These are phyloP conservation scores for Alviniconcha marisindica DNA, from an alignment of 1,140 invertebrate species.

Conservation along the genomic window DNA sequence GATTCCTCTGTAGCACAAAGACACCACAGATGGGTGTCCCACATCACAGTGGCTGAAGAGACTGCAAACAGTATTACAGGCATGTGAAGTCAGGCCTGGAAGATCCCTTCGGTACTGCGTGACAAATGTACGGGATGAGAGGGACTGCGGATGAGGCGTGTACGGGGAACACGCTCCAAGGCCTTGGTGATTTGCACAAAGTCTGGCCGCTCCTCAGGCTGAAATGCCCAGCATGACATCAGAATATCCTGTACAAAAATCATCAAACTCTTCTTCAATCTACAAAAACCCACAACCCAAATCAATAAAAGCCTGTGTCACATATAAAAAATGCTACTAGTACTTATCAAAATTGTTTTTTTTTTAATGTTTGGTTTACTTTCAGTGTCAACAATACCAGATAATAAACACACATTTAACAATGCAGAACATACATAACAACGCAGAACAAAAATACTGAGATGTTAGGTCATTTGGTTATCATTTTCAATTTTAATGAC, in stretches of 20 bases:
- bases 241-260: conserved; percentile 87
- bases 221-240: conserved; percentile 97
- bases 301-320: too few relatives aligned
- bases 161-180: conserved; percentile 91
- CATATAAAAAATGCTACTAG: too few relatives aligned
- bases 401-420: too few relatives aligned
- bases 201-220: conserved; percentile 89
- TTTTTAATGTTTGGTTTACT: too few relatives aligned
- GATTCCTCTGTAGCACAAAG: neutral
- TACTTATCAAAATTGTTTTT: too few relatives aligned
- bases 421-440: too few relatives aligned
- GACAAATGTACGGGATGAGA: conserved; percentile 86
- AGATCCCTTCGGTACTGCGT: conserved; percentile 37
- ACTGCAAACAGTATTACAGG: neutral
- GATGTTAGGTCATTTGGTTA: too few relatives aligned
- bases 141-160: conserved; percentile 95
- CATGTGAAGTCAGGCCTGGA: conserved; percentile 22
- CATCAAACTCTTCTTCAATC: too few relatives aligned
- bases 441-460: too few relatives aligned
- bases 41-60: neutral
- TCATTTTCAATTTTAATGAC: too few relatives aligned
- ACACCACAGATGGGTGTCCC: neutral
- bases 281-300: too few relatives aligned
- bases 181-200: conserved; percentile 90
- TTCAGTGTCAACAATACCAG: too few relatives aligned